phyloP scores from a whole-genome alignment of 2,888 invertebrate species.

The Abscondita cerata region DNA sequence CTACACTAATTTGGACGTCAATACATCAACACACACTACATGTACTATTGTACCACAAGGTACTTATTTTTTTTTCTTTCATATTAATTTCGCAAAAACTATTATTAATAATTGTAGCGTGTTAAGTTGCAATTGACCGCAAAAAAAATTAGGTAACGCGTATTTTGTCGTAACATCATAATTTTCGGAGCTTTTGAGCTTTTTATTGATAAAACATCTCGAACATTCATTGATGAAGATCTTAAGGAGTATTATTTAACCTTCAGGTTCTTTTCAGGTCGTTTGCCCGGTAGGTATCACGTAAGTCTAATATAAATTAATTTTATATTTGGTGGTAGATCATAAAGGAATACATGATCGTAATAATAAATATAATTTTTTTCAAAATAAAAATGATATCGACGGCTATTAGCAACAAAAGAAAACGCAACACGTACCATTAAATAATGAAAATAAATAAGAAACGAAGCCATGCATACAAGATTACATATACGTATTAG shows the following conservation, averaged over 20 bases:
- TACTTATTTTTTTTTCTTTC: constrained; percentile 26
- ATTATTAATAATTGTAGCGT: neutral
- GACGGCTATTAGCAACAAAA: constrained; percentile 8
- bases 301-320: constrained; percentile 10
- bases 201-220: too few species aligned
- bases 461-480: constrained; percentile 25
- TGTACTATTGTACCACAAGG: constrained; percentile 58
- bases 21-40: constrained; percentile 56
- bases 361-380: constrained; percentile 2
- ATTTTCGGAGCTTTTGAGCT: too few species aligned
- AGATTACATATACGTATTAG: constrained; percentile 31
- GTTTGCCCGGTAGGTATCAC: constrained; percentile 8
- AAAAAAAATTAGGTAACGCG: too few species aligned
- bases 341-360: constrained; percentile 8
- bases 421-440: constrained; percentile 20
- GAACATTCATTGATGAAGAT: constrained; percentile 5
- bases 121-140: too few species aligned
- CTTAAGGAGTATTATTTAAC: neutral
- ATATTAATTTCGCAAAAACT: neutral
- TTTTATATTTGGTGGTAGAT: constrained; percentile 6
- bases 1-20: constrained; percentile 59
- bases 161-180: too few species aligned
- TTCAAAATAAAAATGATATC: neutral
- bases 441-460: constrained; percentile 24
- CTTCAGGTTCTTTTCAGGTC: constrained; percentile 11